Base-by-base conservation (phyloP, 2,888 invertebrate species). In the Chloroclystis v-ata region DNA sequence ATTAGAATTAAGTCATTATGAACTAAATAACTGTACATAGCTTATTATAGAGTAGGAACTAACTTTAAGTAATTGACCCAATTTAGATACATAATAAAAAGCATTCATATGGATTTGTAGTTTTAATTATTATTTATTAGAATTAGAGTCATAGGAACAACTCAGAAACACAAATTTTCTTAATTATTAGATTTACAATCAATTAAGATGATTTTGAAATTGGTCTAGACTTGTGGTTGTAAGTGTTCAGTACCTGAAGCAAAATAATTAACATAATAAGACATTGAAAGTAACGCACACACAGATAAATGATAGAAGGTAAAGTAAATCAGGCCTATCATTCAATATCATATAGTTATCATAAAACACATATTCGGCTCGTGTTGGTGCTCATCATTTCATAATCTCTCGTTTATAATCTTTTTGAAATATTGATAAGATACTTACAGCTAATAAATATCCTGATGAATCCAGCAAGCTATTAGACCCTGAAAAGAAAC, bases 321-420 rank as follows among this genome's bases (percentile, higher is more conserved):
- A n/a, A n/a, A 14, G 44, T 43, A 13, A 60, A 66, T 83, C 82
- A 82, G 82, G 59, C 82, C 82, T 83, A 82, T 82, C 83, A 82
- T 82, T 80, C 67, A 59, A 54, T 82, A 77, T 83, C 82, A 83
- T 60, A 51, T 79, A 59, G 75, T 81, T 74, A 72, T 81, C 79
- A 78, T 69, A 66, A 61, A 74, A 80, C 79, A 81, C 74, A 67
- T 74, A 57, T 65, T 82, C 67, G 80, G 80, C 82, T 82, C 81
- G 72, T 81, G 79, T 80, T 67, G 47, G 46, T 67, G 76, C 60
- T 78, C 81, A 82, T 81, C 81, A 81, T 75, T 38, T 37, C n/a
- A 4, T n/a, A 1, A 16, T n/a, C n/a, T 4, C 20, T 4, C 2
- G 5, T 5, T 4, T 20, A 4, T 20, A 20, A 20, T 20, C 20